phyloP scores from a whole-genome alignment of 2,113 vertebrate genomes.

The Elgaria multicarinata region DNA sequence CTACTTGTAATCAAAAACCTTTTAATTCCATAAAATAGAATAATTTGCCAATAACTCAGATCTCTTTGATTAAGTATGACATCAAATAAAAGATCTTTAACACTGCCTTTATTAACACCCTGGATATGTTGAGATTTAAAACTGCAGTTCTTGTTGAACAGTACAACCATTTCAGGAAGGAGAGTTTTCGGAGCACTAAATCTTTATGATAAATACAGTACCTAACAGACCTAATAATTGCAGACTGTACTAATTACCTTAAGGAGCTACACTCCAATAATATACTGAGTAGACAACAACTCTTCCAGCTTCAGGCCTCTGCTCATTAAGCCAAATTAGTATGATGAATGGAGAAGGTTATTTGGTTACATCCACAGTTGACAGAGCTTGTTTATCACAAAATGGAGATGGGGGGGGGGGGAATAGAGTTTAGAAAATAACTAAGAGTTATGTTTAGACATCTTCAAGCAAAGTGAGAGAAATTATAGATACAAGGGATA shows the following conservation, averaged over 20 bases:
- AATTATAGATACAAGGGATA: slow-evolving; percentile 25
- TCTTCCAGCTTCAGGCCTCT: slow-evolving; percentile 70
- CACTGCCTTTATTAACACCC: slow-evolving; percentile 22
- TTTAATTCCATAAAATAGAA: neutral
- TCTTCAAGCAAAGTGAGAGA: slow-evolving; percentile 46
- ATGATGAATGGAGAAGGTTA: slow-evolving; percentile 76
- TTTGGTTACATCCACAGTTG: slow-evolving; percentile 70
- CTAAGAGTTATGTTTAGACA: slow-evolving; percentile 47
- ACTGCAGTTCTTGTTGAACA: slow-evolving; percentile 39
- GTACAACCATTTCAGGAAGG: slow-evolving; percentile 17
- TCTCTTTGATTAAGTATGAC: slow-evolving; percentile 18
- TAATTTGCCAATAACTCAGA: slow-evolving; percentile 24
- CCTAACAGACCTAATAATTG: slow-evolving; percentile 71
- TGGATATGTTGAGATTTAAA: slow-evolving; percentile 45
- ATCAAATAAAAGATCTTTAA: slow-evolving; percentile 29
- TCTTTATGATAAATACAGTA: slow-evolving; percentile 68
- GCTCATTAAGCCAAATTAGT: slow-evolving; percentile 81
- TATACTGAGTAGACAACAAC: slow-evolving; percentile 66
- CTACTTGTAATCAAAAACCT: neutral
- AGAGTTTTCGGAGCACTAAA: slow-evolving; percentile 61
- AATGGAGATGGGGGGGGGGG: slow-evolving; percentile 25
- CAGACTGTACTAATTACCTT: slow-evolving; percentile 67
- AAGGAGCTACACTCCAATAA: slow-evolving; percentile 70
- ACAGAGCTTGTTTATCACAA: slow-evolving; percentile 71
- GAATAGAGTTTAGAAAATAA: slow-evolving; percentile 64